Evolutionary conservation across 2,797 vertebrate species (phyloP), one percentile per base, ranked within the genome.

Genomic region (Aythya fuligula): DNA sequence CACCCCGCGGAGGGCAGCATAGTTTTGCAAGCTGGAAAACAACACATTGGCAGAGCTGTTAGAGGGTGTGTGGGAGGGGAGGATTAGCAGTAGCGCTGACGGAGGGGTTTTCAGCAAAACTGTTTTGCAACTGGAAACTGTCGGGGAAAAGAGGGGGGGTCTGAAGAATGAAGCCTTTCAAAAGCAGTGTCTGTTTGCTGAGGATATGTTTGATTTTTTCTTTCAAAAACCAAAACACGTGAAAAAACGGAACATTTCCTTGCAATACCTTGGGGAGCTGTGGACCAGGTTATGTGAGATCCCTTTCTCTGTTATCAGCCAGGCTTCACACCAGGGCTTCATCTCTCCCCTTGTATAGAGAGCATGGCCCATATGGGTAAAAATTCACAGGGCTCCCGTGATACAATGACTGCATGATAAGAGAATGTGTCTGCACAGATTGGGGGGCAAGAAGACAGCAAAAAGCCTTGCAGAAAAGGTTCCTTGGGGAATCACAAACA

Each of bases 21-120:
- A 99, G 97, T 96, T 98, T 92, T 97, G 92, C 94, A 98, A 96
- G 97, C 99, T 99, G 98, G 69, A 98, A 98, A 95, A 79, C 95
- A 97, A 97, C 51, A 96, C 43, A 89, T 58, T 62, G 90, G 70
- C 72, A 85, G 11, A 65, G 64, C 22, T 82, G 93, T 96, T 80
- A 96, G 90, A 2, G 15, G 36, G 53, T 75, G 22, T 79, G 60
- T 79, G 80, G 77, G 83, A 90, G 36, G 60, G 71, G 54, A 61
- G 74, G 45, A 64, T 60, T 88, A 73, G 65, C 41, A 57, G 74
- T 4, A 72, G 69, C 54, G 24, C 32, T 74, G 77, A 64, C 21
- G 75, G 86, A 58, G 43, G 77, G 32, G 28, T 80, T 90, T 82
- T 47, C 84, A 89, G 75, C 57, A 89, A 79, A 84, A 54, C 13